These are phyloP conservation scores for Fringilla coelebs DNA, from an alignment of 2,797 vertebrate genomes.

Conservation along the genomic window DNA sequence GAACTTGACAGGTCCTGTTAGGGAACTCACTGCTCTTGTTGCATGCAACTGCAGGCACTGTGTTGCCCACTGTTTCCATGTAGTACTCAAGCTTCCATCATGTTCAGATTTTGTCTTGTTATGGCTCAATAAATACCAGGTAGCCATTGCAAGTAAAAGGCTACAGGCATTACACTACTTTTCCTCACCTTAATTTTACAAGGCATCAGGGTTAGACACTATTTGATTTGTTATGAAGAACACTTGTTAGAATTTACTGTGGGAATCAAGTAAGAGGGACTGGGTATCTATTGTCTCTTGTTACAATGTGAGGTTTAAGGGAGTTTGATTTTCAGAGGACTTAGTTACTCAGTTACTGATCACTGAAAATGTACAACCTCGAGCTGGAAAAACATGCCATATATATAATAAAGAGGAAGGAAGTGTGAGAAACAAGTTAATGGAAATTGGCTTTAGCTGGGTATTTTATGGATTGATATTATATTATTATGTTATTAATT, in stretches of 20 bases:
- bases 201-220: not conserved
- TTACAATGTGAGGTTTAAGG: not conserved
- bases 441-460: not conserved
- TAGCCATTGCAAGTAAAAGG: not conserved
- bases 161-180: not conserved
- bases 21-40: not conserved
- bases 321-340: not conserved
- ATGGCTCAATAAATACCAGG: not conserved
- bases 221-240: not conserved
- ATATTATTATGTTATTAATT: not conserved
- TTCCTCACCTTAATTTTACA: not conserved
- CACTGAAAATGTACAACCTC: not conserved
- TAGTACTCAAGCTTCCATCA: not conserved
- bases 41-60: not conserved
- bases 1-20: not conserved
- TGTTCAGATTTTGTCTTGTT: not conserved
- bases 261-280: not conserved
- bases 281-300: not conserved
- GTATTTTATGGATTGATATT: not conserved
- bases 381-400: not conserved
- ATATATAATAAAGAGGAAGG: not conserved
- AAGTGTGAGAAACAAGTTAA: not conserved
- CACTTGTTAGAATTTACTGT: not conserved
- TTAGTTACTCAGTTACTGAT: not conserved
- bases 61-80: not conserved